Evolutionary conservation across 2,113 vertebrate species (phyloP), one percentile per base, ranked within the genome.

Genomic region (Archilochus colubris): DNA sequence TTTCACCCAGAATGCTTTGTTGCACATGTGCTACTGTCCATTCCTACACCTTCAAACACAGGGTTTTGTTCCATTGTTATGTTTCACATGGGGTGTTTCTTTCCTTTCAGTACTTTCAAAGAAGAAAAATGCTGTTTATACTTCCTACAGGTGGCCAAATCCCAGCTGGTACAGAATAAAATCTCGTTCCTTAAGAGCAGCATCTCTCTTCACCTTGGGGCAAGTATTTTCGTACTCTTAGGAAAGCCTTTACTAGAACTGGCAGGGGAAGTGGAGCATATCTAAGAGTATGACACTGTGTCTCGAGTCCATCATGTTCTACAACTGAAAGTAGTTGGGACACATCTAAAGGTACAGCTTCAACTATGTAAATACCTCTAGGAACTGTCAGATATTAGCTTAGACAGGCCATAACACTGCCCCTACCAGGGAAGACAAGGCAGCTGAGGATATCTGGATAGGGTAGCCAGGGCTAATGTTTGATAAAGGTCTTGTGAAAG

Each of bases 251-350:
- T 89, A 94, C 77, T 83, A 75, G 91, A 96, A 88, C 72, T 96
- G 96, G 93, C 94, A 95, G 88, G 85, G 57, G 89, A 95, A 95
- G 93, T 28, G n/a, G 91, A 95, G 94, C 85, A 5, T 95, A 50
- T 88, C 85, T 83, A 93, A 95, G 91, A 91, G 77, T 91, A 62
- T 91, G 94, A 96, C 94, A 95, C 79, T 81, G 75, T 96, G 79
- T 95, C 94, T 95, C 93, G 74, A 88, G 88, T 91, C 91, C 91
- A 88, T 97, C 95, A 94, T 88, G 73, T 95, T 95, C 95, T 94
- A 96, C 95, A 95, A 93, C 64, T 6, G 21, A 54, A 88, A 97
- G 85, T 97, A 86, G 76, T 96, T 93, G 95, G 91, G 95, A 96
- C 96, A 93, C 82, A 95, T 95, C 85, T 94, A 83, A 93, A 95